phyloP scores from a whole-genome alignment of 2,797 vertebrate species.

The Gephyroberyx darwinii region DNA sequence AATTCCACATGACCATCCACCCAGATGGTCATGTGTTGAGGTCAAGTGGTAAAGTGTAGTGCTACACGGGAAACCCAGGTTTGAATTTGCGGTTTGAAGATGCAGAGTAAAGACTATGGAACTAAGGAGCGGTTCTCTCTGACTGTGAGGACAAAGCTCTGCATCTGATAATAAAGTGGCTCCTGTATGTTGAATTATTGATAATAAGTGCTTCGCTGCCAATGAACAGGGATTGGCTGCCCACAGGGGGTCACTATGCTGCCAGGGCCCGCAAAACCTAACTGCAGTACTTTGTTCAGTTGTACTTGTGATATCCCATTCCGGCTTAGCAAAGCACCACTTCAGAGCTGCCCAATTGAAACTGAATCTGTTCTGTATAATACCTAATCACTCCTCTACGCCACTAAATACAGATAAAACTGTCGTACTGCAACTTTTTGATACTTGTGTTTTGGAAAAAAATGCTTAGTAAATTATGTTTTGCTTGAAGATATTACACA shows the following conservation, averaged over 20 bases:
- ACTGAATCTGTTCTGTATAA: background rate
- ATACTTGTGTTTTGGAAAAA: too few species aligned
- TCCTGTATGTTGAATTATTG: slow-evolving; percentile 70
- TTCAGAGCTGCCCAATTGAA: slow-evolving; percentile 17
- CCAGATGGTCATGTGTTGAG: too few species aligned
- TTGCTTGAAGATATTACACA: too few species aligned
- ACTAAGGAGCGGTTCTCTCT: slow-evolving; percentile 34
- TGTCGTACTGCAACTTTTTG: too few species aligned
- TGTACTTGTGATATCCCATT: slow-evolving; percentile 40
- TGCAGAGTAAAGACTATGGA: slow-evolving; percentile 36
- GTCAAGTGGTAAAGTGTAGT: too few species aligned
- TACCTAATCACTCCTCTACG: slow-evolving; percentile 1
- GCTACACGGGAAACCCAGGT: too few species aligned
- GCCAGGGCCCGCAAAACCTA: slow-evolving; percentile 36
- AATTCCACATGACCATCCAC: too few species aligned
- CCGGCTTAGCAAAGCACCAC: slow-evolving; percentile 29
- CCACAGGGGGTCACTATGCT: slow-evolving; percentile 43
- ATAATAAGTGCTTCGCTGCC: slow-evolving; percentile 65
- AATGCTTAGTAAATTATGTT: too few species aligned
- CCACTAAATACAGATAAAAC: background rate
- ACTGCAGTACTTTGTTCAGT: slow-evolving; percentile 48
- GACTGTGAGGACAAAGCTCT: slow-evolving; percentile 44
- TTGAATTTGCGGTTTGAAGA: background rate
- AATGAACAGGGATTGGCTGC: slow-evolving; percentile 58
- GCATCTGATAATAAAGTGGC: slow-evolving; percentile 60